Evolutionary conservation across 2,113 vertebrate species (phyloP), one percentile per base, ranked within the genome.

Genomic region (Callopanchax toddi): DNA sequence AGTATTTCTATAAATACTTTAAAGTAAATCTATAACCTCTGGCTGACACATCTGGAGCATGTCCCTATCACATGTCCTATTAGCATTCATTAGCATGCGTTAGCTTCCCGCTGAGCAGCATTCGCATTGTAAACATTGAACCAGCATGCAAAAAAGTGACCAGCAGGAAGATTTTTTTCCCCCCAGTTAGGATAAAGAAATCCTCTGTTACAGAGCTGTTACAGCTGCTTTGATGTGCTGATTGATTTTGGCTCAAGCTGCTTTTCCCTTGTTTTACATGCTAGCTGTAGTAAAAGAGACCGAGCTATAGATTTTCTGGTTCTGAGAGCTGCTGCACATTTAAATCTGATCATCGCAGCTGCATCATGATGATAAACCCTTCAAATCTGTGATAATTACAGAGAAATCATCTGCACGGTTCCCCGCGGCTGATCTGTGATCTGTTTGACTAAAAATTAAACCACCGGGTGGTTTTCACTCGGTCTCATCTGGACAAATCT

Each of bases 11-110:
- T n/a, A 43, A 18, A 17, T 51, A 17, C 29, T 32, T n/a, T 12
- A 26, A 16, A 54, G 54, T 5, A 5, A 32, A 32, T 8, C 29
- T 7, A 2, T n/a, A 13, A 52, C 60, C 48, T 63, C 12, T n/a
- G 16, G 20, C 21, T 8, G 1, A 2, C 29, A 26, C 42, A 72
- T 55, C 60, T 64, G 69, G 53, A 20, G 6, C 2, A 4, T 32
- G 15, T 29, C 16, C 43, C 26, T 13, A 50, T 23, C 45, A 56
- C 37, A 43, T 15, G 26, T 0, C 11, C 26, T 12, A 54, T 69
- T 69, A 69, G 32, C 67, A 69, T 54, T 45, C 29, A 51, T 71
- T 63, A 71, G 69, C 69, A 71, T 64, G 37, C 43, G 51, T 57
- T 4, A 63, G 63, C 51, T 25, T 25, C 44, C 53, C 37, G 13